phyloP scores from a whole-genome alignment of 2,113 vertebrate species.

The Ascaphus truei region DNA sequence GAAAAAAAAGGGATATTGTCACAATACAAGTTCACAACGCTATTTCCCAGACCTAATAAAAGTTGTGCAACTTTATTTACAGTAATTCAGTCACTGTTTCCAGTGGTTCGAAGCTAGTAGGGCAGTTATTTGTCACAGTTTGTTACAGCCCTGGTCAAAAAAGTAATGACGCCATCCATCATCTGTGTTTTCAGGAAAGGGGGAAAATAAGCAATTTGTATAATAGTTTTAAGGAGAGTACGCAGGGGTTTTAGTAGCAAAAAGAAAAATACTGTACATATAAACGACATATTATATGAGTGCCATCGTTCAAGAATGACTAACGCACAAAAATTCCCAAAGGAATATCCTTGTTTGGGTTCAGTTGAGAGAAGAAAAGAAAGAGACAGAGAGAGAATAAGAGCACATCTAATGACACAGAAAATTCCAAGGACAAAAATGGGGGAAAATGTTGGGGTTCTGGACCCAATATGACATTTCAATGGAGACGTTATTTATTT shows the following conservation, averaged over 20 bases:
- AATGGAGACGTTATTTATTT: too few species aligned
- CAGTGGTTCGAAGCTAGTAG: slow-evolving; percentile 55
- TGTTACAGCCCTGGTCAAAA: slow-evolving; percentile 57
- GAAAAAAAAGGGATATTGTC: not conserved
- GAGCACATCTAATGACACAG: too few species aligned
- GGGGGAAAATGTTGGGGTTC: too few species aligned
- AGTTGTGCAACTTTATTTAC: slow-evolving; percentile 52
- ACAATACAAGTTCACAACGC: slow-evolving; percentile 47
- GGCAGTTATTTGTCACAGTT: slow-evolving; percentile 58
- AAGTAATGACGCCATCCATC: slow-evolving; percentile 67
- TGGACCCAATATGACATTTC: too few species aligned
- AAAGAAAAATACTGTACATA: too few species aligned
- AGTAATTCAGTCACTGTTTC: slow-evolving; percentile 53
- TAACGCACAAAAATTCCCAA: too few species aligned
- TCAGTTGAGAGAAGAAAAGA: too few species aligned
- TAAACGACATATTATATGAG: too few species aligned
- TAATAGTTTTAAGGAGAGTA: slow-evolving; percentile 53
- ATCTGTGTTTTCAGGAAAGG: slow-evolving; percentile 53
- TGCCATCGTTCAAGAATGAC: too few species aligned
- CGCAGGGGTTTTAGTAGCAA: slow-evolving; percentile 51
- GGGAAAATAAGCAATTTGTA: slow-evolving; percentile 60
- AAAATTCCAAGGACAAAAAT: too few species aligned
- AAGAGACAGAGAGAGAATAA: too few species aligned
- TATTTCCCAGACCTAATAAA: slow-evolving; percentile 42
- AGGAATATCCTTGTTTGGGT: too few species aligned